Conservation (phyloP, 2,113 vertebrate species). For the Larimichthys polyactis region DNA sequence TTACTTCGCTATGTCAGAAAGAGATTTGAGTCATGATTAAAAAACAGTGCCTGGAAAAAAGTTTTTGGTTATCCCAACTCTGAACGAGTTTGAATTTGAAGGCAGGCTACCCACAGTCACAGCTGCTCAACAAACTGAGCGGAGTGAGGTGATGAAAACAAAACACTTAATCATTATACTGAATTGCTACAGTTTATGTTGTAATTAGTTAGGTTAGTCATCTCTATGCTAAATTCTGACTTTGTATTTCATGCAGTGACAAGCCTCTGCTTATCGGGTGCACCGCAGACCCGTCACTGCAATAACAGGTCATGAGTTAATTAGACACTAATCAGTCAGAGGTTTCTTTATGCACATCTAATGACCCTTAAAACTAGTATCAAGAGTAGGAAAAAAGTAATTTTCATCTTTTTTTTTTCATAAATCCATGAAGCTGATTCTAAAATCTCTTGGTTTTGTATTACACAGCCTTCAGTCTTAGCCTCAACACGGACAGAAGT, state of each 20-base stretch:
- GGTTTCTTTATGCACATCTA: conserved; percentile 8
- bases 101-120: not conserved
- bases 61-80: not conserved
- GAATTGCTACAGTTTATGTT: not conserved
- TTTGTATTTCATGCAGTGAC: not conserved
- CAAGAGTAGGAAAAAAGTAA: not conserved
- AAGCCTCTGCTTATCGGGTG: not conserved
- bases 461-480: conserved; percentile 41
- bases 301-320: conserved; percentile 4
- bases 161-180: not conserved
- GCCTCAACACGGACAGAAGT: conserved; percentile 38
- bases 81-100: not conserved
- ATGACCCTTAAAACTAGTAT: conserved; percentile 10
- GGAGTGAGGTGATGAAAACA: not conserved
- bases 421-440: conserved; percentile 1
- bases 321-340: conserved; percentile 27
- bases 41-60: not conserved
- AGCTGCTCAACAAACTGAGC: not conserved
- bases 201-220: not conserved
- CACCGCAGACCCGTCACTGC: not conserved
- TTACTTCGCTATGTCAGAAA: not conserved
- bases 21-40: not conserved
- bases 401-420: conserved; percentile 22
- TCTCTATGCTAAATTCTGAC: not conserved
- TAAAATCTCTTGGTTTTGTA: conserved; percentile 23